Percentiles rank a stretch among this genome's conserved stretches.
Conservation (phyloP, 2,113 vertebrate genomes). For the Isurus oxyrinchus region DNA sequence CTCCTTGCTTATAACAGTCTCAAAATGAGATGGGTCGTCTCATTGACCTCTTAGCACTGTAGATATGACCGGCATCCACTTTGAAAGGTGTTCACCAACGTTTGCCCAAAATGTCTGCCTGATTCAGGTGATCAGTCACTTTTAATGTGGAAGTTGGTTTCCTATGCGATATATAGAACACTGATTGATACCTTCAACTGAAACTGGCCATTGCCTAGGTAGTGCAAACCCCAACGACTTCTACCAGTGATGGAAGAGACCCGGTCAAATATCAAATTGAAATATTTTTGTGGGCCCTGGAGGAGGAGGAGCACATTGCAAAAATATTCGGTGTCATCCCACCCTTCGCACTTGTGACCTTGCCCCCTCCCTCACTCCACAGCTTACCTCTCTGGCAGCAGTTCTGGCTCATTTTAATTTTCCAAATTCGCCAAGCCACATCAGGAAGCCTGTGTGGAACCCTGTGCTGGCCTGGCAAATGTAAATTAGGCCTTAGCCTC, state of each 20-base stretch:
- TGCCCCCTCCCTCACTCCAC: background rate
- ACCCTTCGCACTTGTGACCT: background rate
- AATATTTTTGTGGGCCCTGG: background rate
- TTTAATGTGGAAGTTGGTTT: background rate
- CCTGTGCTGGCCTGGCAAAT: background rate
- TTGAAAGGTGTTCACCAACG: background rate
- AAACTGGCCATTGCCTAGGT: background rate
- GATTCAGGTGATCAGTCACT: background rate
- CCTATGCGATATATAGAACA: background rate
- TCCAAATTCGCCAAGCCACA: background rate
- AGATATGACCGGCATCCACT: background rate
- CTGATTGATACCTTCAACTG: background rate
- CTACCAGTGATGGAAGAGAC: background rate
- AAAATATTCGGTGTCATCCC: background rate
- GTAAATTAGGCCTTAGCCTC: background rate
- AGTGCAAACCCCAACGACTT: background rate
- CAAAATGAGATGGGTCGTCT: background rate
- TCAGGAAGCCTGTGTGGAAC: background rate
- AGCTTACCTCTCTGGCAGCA: too few relatives aligned
- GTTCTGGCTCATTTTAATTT: background rate
- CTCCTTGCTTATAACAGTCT: background rate
- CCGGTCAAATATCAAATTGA: too few relatives aligned
- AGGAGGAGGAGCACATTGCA: background rate
- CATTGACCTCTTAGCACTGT: background rate
- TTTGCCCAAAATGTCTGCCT: background rate